Conservation (phyloP, 2,888 invertebrate genomes). For the Gortyna flavago region DNA sequence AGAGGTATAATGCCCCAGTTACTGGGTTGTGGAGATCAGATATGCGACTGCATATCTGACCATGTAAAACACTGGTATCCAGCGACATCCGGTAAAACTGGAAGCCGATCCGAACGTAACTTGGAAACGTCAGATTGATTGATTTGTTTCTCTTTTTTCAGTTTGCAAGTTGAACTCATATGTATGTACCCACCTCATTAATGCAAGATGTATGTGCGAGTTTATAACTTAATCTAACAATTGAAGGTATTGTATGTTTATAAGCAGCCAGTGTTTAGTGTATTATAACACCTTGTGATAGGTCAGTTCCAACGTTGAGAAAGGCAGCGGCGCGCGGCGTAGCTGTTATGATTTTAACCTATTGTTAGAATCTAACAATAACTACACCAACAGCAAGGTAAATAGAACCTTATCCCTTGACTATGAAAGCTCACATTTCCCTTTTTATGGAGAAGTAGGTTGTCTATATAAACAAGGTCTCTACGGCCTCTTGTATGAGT, state of each 20-base stretch:
- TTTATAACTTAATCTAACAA: neutral
- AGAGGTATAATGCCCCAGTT: neutral
- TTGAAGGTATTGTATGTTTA: neutral
- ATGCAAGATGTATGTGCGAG: neutral
- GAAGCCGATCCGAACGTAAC: neutral
- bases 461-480: neutral
- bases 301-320: slow-evolving; percentile 58
- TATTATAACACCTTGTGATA: slow-evolving; percentile 54
- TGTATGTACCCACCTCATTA: neutral
- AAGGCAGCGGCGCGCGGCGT: slow-evolving; percentile 4
- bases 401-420: slow-evolving; percentile 22
- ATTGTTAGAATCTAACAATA: slow-evolving; percentile 34
- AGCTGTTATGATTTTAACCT: slow-evolving; percentile 31
- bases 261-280: neutral
- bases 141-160: neutral
- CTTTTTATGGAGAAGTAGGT: slow-evolving; percentile 2
- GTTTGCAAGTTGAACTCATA: neutral
- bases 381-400: neutral
- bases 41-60: no score
- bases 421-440: neutral
- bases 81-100: neutral
- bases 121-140: neutral
- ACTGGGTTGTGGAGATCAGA: neutral
- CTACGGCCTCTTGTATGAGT: neutral
- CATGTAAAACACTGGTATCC: no score